Base-by-base conservation (phyloP, 2,113 vertebrate species). In the Bubo scandiacus region DNA sequence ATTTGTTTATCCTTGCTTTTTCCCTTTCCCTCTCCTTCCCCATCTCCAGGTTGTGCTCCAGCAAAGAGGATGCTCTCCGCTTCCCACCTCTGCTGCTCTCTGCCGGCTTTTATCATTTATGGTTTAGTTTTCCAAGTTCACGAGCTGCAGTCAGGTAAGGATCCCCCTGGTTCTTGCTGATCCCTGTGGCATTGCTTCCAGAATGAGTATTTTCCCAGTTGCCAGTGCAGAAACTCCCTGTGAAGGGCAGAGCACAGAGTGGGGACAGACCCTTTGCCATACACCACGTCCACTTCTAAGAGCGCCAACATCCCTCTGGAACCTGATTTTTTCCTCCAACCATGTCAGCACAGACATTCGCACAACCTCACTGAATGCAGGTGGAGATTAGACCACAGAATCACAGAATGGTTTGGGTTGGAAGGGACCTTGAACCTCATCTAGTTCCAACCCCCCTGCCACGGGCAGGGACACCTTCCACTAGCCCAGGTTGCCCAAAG, bases 341-440 rank as follows among this genome's bases (percentile, higher is more conserved):
- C 26, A 0, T 12, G 23, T 23, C 36, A 51, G 23, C 61, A 38
- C 14, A 59, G 70, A 63, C 3, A 0, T 13, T 59, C 3, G 8
- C 22, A 34, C 36, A 55, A 20, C 30, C 54, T 63, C 9, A 1
- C 21, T 29, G 74, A 45, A 18, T 15, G 7, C 29, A 5, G 9
- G 11, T 13, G 21, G 45, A 14, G 55, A 61, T 43, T 2, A 38
- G 19, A 20, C 17, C 45, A 47, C 17, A 20, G 45, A 47, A 20
- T 47, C 45, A 47, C 2, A 15, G 19, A 47, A 19, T 21, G 45
- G 45, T 47, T 47, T 47, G 45, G 45, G 45, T 11, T 47, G 45
- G 45, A 47, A 47, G 45, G 45, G 45, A 47, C 45, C 45, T 47
- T 47, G 19, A 47, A 47, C 18, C 6, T 21, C 45, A 19, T 21